A percentile compares a stretch with the other conserved stretches of the same genome.
Conservation (phyloP, 2,888 invertebrate genomes). For the Torymus auratus region DNA sequence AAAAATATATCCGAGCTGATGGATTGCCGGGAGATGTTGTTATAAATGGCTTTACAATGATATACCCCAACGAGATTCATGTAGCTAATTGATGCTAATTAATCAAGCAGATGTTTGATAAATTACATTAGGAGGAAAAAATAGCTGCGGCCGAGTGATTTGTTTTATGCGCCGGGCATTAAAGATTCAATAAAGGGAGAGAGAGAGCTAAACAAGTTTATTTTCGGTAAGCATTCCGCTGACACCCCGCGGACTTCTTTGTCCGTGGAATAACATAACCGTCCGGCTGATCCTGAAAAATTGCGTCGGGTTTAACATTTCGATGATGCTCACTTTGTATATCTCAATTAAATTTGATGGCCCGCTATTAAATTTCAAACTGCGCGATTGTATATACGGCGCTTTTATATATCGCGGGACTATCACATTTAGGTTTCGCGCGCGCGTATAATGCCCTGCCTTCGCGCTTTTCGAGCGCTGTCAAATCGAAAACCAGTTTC, state of each 20-base stretch:
- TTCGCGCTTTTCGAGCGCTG: constrained; percentile 34
- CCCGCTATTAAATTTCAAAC: constrained; percentile 39
- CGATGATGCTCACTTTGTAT: constrained; percentile 48
- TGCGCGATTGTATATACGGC: constrained; percentile 10
- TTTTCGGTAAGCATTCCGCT: constrained; percentile 31
- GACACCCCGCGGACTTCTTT: constrained; percentile 29
- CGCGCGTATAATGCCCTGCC: background rate
- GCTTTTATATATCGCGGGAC: constrained; percentile 23
- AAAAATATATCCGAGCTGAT: constrained; percentile 14
- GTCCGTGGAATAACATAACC: constrained; percentile 27
- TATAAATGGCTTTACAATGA: constrained; percentile 16
- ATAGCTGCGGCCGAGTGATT: background rate
- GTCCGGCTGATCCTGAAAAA: constrained; percentile 52
- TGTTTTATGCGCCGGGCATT: constrained; percentile 23
- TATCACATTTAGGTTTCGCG: no score
- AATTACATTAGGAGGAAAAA: background rate
- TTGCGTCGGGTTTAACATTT: constrained; percentile 30
- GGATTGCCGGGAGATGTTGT: background rate
- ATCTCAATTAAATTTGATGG: constrained; percentile 56
- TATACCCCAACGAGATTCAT: constrained; percentile 16
- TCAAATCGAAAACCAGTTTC: constrained; percentile 39
- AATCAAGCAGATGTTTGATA: constrained; percentile 16
- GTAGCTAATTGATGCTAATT: constrained; percentile 16
- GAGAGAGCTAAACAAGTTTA: constrained; percentile 29
- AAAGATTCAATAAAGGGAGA: constrained; percentile 35